A percentile compares a stretch with the other conserved stretches of the same genome.
phyloP scores from a whole-genome alignment of 2,797 vertebrate species.

The Poeciliopsis infans region DNA sequence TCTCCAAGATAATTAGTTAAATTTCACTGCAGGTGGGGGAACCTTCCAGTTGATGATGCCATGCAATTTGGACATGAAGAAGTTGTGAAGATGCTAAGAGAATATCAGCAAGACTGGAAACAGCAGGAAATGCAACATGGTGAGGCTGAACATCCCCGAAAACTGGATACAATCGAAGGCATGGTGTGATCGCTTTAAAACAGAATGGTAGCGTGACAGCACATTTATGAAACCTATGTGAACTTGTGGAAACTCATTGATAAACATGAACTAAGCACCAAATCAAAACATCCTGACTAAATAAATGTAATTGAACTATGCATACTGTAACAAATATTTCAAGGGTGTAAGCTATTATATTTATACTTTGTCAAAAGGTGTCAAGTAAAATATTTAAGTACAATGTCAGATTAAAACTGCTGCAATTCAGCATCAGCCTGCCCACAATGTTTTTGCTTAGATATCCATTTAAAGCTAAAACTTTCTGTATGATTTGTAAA shows the following conservation, averaged over 20 bases:
- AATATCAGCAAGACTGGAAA: slow-evolving; percentile 80
- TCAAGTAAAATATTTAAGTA: not conserved
- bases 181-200: slow-evolving; percentile 57
- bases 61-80: slow-evolving; percentile 83
- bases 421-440: not conserved
- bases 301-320: not conserved
- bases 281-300: not conserved
- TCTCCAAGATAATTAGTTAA: not conserved
- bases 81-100: slow-evolving; percentile 81
- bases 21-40: slow-evolving; percentile 83
- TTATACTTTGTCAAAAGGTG: not conserved
- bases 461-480: not conserved
- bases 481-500: not conserved
- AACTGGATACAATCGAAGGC: slow-evolving; percentile 68
- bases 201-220: not conserved
- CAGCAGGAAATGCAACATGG: slow-evolving; percentile 49
- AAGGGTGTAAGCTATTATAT: not conserved
- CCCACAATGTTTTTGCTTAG: not conserved
- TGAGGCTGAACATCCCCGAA: slow-evolving; percentile 53
- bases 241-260: slow-evolving; percentile 22
- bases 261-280: not conserved
- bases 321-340: not conserved
- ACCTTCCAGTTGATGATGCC: slow-evolving; percentile 85
- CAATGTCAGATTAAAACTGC: not conserved
- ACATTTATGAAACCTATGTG: not conserved